Evolutionary conservation across 2,797 vertebrate genomes (phyloP), one percentile per base, ranked within the genome.

Genomic region (Benthosema pterotum): DNA sequence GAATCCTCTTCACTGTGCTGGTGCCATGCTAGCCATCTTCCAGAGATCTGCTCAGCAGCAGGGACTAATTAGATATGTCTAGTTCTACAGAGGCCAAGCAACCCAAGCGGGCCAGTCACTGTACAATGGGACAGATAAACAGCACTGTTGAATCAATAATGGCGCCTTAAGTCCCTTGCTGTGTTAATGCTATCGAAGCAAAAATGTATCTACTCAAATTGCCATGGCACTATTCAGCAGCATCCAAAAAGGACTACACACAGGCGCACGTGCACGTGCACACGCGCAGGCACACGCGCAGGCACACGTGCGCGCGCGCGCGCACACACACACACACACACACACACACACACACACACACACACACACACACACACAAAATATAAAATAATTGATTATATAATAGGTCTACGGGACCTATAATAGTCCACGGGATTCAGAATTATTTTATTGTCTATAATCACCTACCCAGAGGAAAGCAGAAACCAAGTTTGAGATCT

Each of bases 41-140:
- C 50, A 46, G 11, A 47, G 46, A 65, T 58, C 65, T 11, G 56
- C 64, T 72, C 68, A 19, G 61, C 45, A 54, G 80, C 74, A 43
- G 63, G 70, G 71, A 89, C 85, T 90, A 91, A 90, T 91, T 89
- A 91, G 72, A 63, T 46, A 22, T 67, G 69, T 72, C 71, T 74
- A 22, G 15, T 64, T 66, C 60, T 54, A 57, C 65, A 72, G 53
- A 77, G 66, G 72, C 52, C 18, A 19, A 49, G 64, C 69, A 67
- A 63, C 67, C 42, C 68, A 58, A 49, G 57, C 17, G 60, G 46
- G 45, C 19, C 5, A 17, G 48, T 59, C 38, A 45, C 32, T 59
- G 43, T 60, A 22, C 17, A 58, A 54, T 22, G 65, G 65, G 59
- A 56, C 46, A 64, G 15, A 47, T 55, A 65, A 72, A 47, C 4